Base-by-base conservation (phyloP, 2,113 vertebrate genomes). In the Pimephales promelas region DNA sequence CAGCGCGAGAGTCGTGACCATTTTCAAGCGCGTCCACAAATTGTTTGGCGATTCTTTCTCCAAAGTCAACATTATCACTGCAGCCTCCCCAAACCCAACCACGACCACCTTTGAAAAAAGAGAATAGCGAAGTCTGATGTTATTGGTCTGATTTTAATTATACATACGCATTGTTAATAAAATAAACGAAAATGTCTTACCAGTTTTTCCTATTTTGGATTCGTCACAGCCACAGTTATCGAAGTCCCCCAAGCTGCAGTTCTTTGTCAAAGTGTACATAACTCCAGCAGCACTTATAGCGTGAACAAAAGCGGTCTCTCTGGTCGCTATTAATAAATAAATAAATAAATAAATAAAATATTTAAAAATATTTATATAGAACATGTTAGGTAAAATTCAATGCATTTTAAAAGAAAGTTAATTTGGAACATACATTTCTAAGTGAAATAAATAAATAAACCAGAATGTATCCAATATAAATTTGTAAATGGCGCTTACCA, bases 81-180 rank as follows among this genome's bases (percentile, higher is more conserved):
- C 98, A 99, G 64, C 97, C 98, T 89, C 97, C 97, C 98, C 98
- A 99, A 83, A 99, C 95, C 98, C 98, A 99, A 11, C 97, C 97
- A 83, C 92, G 94, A 68, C 98, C 97, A 77, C 98, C 98, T 99
- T 86, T 0, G 7, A 45, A 84, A 80, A 31, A 8, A 22, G 8
- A 52, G n/a, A 22, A 68, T 2, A 43, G 52, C 6, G 22, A 54
- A 22, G 47, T 24, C 10, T 20, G 54, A 16, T 3, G 0, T 3
- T 52, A 45, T 9, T 4, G 49, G 57, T 40, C 14, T 34, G 24
- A 16, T 14, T 72, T 11, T 7, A 56, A 43, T 34, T 52, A 47
- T 5, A 73, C 11, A 47, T 28, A 16, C 10, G 3, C 3, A 4
- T 49, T 10, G 22, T 43, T 70, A 11, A 24, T 73, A 74, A 28